A percentile compares a stretch with the other conserved stretches of the same genome.
Conservation (phyloP, 2,797 vertebrate species). For the Podarcis siculus region DNA sequence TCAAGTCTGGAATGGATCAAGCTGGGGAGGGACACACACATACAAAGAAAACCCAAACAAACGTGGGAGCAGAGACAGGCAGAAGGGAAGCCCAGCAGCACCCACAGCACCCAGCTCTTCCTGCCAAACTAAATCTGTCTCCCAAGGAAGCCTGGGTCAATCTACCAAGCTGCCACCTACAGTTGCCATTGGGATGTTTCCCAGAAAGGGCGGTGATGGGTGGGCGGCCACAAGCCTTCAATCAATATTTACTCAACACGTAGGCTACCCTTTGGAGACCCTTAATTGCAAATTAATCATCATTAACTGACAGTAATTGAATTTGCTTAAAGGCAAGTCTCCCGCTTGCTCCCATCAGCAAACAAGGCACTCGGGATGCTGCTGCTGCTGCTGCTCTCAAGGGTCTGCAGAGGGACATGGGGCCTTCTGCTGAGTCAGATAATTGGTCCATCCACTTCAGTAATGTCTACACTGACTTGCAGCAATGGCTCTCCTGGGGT, state of each 20-base stretch:
- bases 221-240: slow-evolving; percentile 43
- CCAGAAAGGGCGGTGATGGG: slow-evolving; percentile 17
- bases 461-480: too few species aligned
- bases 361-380: background rate
- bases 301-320: slow-evolving; percentile 69
- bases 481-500: too few species aligned
- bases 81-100: background rate
- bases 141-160: accelerated
- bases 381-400: background rate
- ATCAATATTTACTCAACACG: slow-evolving; percentile 70
- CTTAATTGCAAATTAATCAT: slow-evolving; percentile 70
- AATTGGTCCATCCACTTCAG: too few species aligned
- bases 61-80: background rate
- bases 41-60: too few species aligned
- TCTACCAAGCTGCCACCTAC: background rate
- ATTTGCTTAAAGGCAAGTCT: slow-evolving; percentile 40
- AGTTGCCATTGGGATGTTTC: background rate
- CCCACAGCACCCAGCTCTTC: background rate
- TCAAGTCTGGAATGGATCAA: background rate
- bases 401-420: background rate
- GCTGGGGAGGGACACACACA: background rate
- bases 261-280: slow-evolving; percentile 62
- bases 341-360: background rate
- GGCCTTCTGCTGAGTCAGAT: too few species aligned
- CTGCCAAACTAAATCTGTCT: accelerated